Evolutionary conservation across 2,113 vertebrate genomes (phyloP), one percentile per base, ranked within the genome.

Genomic region (Origma solitaria): DNA sequence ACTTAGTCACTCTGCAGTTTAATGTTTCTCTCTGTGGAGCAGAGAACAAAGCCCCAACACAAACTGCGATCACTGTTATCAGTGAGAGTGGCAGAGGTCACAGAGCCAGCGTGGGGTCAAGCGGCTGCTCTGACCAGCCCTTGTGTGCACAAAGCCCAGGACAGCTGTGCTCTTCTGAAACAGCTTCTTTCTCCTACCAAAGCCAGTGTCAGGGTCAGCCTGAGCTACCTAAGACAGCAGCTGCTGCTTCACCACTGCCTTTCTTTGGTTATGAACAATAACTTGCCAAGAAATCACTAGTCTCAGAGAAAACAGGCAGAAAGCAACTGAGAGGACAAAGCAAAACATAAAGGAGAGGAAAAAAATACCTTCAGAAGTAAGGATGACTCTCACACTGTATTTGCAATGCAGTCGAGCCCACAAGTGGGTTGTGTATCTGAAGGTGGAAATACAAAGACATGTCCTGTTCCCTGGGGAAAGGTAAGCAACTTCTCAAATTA

Each of bases 1-100:
- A 88, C 86, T 95, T 90, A 94, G 90, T 91, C 91, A 96, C 78
- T 92, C 86, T 60, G 49, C 82, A 88, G 72, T 82, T 95, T 83
- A 88, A 37, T 25, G 65, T 91, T 80, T 73, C 80, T 57, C 60
- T 66, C 79, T 47, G 42, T 11, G 69, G 54, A 88, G 60, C 1
- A 19, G 78, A 53, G 86, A 83, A 94, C 71, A 95, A 95, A 90
- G 85, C 87, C 65, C 62, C 78, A 95, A 44, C 75, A 94, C 82
- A 91, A 94, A 85, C 90, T 35, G 27, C 5, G 2, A 73, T 83
- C 38, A 7, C 71, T 65, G 69, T 86, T 94, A 95, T 68, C 86
- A 44, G 65, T 35, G 53, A 25, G 70, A 86, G 70, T n/a, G 20
- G 33, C 64, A 86, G 85, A 92, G 80, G 80, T 89, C 49, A 3